A percentile compares a stretch with the other conserved stretches of the same genome.
These are phyloP conservation scores for Alca torda DNA, from an alignment of 2,797 vertebrate species.

Conservation along the genomic window DNA sequence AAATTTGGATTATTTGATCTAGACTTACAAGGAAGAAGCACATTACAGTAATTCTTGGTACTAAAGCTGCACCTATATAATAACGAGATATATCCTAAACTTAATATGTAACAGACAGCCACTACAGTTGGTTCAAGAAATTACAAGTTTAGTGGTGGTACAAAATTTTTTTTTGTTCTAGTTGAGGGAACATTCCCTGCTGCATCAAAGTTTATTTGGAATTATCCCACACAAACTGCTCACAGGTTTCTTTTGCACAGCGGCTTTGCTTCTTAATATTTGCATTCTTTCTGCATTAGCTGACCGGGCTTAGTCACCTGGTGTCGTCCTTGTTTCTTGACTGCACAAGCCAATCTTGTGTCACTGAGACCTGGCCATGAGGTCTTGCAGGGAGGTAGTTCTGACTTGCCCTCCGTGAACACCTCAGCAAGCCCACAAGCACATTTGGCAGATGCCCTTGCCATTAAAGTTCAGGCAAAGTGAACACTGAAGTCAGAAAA, in stretches of 20 bases:
- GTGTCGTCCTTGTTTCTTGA: neutral
- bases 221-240: neutral
- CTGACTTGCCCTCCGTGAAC: slow-evolving; percentile 31
- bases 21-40: neutral
- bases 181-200: neutral
- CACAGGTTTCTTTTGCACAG: neutral
- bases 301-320: slow-evolving; percentile 19
- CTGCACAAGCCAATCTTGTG: neutral
- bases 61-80: neutral
- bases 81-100: neutral
- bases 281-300: slow-evolving; percentile 39
- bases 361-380: neutral
- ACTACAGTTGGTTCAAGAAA: neutral
- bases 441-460: slow-evolving; percentile 21
- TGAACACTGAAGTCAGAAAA: neutral
- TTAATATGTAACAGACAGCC: neutral
- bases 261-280: neutral
- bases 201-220: neutral
- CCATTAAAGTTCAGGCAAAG: slow-evolving; percentile 1
- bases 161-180: neutral
- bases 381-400: slow-evolving; percentile 9
- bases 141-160: neutral
- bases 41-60: neutral
- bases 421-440: slow-evolving; percentile 3
- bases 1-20: neutral